These are phyloP conservation scores for Hydriomena furcata DNA, from an alignment of 2,888 invertebrate genomes.

Conservation along the genomic window DNA sequence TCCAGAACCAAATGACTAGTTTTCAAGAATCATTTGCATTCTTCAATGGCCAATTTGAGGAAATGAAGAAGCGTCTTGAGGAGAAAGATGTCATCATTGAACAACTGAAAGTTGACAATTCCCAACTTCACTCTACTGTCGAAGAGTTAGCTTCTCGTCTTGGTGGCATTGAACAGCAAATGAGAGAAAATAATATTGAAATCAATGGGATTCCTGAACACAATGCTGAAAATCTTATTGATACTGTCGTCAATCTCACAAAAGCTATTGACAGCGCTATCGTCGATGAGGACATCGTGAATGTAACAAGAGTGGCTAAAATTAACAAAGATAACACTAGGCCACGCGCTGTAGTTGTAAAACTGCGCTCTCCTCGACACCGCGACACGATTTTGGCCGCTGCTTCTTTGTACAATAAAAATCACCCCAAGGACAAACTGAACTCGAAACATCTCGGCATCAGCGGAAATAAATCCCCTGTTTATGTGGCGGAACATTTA, in stretches of 20 bases:
- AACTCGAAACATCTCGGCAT: constrained; percentile 8
- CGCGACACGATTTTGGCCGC: constrained; percentile 11
- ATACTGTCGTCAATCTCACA: background rate
- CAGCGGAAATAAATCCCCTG: background rate
- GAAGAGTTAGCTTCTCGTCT: too few relatives aligned
- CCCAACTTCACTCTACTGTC: too few relatives aligned
- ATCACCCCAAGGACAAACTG: constrained; percentile 4
- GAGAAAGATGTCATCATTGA: too few relatives aligned
- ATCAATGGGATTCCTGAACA: background rate
- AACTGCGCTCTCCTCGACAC: background rate
- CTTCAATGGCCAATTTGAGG: too few relatives aligned
- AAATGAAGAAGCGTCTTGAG: too few relatives aligned
- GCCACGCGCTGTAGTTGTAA: constrained; percentile 6
- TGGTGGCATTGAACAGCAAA: too few relatives aligned
- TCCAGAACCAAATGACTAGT: too few relatives aligned
- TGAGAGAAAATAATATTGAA: background rate
- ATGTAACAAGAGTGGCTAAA: constrained; percentile 8
- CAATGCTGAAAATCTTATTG: background rate
- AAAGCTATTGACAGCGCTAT: background rate
- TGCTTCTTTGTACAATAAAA: constrained; percentile 1
- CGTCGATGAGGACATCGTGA: background rate
- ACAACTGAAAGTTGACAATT: too few relatives aligned
- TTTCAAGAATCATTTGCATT: too few relatives aligned
- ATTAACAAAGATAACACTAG: background rate
- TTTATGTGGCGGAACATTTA: constrained; percentile 10